phyloP scores from a whole-genome alignment of 2,888 invertebrate species.

The Aleiodes alternator region DNA sequence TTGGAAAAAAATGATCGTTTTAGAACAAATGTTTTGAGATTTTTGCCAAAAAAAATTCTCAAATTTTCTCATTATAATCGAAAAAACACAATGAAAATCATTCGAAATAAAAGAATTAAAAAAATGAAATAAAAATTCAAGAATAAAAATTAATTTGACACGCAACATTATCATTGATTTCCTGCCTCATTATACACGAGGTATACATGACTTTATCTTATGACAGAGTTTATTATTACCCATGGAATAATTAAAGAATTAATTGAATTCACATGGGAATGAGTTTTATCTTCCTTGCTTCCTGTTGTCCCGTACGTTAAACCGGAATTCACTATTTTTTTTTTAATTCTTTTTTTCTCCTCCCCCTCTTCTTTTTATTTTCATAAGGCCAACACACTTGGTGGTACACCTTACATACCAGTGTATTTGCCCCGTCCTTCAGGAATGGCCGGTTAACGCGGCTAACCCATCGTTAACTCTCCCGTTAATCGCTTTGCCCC shows the following conservation, averaged over 20 bases:
- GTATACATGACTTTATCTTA: constrained; percentile 41
- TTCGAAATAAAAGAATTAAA: constrained; percentile 14
- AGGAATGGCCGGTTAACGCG: constrained; percentile 53
- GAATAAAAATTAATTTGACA: constrained; percentile 37
- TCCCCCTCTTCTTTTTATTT: constrained; percentile 19
- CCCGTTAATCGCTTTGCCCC: constrained; percentile 61
- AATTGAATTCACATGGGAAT: constrained; percentile 48
- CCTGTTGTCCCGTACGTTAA: constrained; percentile 46
- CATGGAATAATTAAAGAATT: constrained; percentile 47
- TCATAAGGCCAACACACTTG: not conserved
- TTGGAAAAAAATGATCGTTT: no score
- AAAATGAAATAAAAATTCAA: constrained; percentile 3
- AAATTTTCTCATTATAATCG: no score
- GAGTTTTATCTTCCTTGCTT: constrained; percentile 44
- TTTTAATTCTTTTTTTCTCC: not conserved
- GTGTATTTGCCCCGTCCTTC: constrained; percentile 45
- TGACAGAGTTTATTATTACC: constrained; percentile 45
- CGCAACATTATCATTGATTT: constrained; percentile 41
- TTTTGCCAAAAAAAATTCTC: no score
- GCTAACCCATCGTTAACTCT: constrained; percentile 62
- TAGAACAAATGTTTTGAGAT: no score
- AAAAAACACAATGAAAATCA: not conserved
- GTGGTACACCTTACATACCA: constrained; percentile 9
- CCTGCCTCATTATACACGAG: constrained; percentile 34
- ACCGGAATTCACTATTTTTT: constrained; percentile 37